Conservation (phyloP, 92 coral and sea anemone genomes). For the Palythoa heliodiscus region DNA sequence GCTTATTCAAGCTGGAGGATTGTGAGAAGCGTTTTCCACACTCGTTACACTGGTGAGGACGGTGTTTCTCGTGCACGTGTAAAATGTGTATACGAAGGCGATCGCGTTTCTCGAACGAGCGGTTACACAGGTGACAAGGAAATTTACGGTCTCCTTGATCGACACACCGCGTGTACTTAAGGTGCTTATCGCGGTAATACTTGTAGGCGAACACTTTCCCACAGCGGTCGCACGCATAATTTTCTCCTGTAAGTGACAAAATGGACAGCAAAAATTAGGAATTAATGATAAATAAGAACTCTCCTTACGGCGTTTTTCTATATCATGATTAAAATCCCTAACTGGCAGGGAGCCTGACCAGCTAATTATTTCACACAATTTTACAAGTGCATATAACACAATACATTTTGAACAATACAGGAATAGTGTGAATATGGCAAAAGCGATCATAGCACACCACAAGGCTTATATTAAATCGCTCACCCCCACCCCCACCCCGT, state of each 20-base stretch:
- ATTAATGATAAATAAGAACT: neutral
- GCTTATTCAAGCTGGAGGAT: conserved; percentile 95
- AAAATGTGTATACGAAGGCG: conserved; percentile 95
- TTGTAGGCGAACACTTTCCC: conserved; percentile 99
- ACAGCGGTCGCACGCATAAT: conserved; percentile 94
- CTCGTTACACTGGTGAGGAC: conserved; percentile 95
- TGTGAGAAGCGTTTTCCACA: conserved; percentile 98
- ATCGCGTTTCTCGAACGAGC: conserved; percentile 98
- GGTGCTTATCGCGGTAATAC: conserved; percentile 95
- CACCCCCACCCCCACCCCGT: no score
- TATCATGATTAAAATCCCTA: neutral
- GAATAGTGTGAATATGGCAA: no score
- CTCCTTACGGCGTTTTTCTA: no score
- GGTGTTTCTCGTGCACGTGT: conserved; percentile 99
- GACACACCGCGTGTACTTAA: conserved; percentile 97
- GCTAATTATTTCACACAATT: no score
- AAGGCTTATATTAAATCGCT: no score
- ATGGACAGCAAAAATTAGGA: neutral
- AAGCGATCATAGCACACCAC: no score
- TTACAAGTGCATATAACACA: no score
- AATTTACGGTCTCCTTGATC: conserved; percentile 97
- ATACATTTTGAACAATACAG: no score
- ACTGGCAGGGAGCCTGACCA: no score
- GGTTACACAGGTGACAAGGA: conserved; percentile 96
- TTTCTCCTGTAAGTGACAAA: conserved; percentile 53